Evolutionary conservation across 2,888 invertebrate genomes (phyloP).

Genomic region (Monoplex corrugatus): DNA sequence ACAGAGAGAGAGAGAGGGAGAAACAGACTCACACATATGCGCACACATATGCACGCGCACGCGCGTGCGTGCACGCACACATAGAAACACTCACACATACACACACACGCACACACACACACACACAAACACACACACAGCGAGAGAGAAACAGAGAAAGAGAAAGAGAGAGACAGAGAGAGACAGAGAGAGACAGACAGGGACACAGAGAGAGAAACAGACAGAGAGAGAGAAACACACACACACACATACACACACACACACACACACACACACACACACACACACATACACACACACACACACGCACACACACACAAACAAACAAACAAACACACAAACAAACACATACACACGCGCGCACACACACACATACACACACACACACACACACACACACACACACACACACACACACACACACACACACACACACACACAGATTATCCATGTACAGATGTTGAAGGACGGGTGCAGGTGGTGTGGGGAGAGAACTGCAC

Average conservation of each 20-base stretch:
- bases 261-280: constrained; percentile 22
- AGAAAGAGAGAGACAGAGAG: too few relatives aligned
- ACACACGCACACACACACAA: not conserved
- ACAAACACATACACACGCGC: not conserved
- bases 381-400: not conserved
- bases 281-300: not conserved
- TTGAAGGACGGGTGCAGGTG: not conserved
- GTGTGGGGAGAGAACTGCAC: not conserved
- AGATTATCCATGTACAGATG: not conserved
- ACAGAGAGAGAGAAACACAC: not conserved
- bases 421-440: constrained; percentile 19
- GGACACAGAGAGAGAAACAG: too few relatives aligned
- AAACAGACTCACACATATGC: not conserved
- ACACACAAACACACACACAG: not conserved
- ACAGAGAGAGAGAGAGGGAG: too few relatives aligned
- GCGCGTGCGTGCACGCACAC: not conserved
- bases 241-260: constrained; percentile 2
- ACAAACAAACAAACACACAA: not conserved
- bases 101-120: not conserved
- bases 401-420: constrained; percentile 28
- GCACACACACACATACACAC: constrained; percentile 23
- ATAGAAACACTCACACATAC: not conserved
- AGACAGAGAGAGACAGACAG: too few relatives aligned
- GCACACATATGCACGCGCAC: not conserved
- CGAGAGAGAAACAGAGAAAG: too few relatives aligned